Base-by-base conservation (phyloP, 2,113 vertebrate species). In the Megaleporinus macrocephalus region DNA sequence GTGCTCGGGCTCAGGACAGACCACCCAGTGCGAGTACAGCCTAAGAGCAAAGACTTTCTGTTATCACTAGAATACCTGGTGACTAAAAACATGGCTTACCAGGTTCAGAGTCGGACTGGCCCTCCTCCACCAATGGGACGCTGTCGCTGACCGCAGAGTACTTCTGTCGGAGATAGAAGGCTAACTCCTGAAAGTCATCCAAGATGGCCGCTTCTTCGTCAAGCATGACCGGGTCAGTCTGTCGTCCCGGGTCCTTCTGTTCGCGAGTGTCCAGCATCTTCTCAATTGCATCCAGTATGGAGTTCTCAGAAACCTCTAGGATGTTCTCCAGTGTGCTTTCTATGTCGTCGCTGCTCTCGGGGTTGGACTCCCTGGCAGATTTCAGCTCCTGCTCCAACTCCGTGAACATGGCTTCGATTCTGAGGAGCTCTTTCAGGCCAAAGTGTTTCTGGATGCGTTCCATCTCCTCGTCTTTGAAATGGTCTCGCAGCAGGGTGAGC, bases 101-200 rank as follows among this genome's bases (percentile, higher is more conserved):
- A 51, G 59, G 47, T 3, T 90, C 83, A 57, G 85, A 75, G 2
- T 80, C 61, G 61, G 83, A 68, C 4, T 33, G 53, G 22, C 84
- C 5, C 29, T 82, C 92, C 33, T 81, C 66, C 20, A 73, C 85
- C 75, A 94, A 87, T 0, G 93, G 92, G 16, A 84, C 79, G 7
- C 92, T 93, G 70, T 95, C 95, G 71, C 91, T 94, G 61, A 69
- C 88, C 11, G 91, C 81, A 0, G 94, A 95, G 51, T 96, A 95
- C 85, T 91, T 96, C 84, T 96, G 94, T 79, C 96, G 93, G 27
- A 99, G 92, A 27, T 91, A 95, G 89, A 96, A 98, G 27, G 95
- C 93, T 26, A 98, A 88, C 87, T 99, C 96, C 89, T 98, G 97
- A 86, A 99, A 92, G 26, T 97, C 95, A 76, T 97, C 96, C 44